Evolutionary conservation across 2,113 vertebrate genomes (phyloP).

Genomic region (Nannobrachium achirus): DNA sequence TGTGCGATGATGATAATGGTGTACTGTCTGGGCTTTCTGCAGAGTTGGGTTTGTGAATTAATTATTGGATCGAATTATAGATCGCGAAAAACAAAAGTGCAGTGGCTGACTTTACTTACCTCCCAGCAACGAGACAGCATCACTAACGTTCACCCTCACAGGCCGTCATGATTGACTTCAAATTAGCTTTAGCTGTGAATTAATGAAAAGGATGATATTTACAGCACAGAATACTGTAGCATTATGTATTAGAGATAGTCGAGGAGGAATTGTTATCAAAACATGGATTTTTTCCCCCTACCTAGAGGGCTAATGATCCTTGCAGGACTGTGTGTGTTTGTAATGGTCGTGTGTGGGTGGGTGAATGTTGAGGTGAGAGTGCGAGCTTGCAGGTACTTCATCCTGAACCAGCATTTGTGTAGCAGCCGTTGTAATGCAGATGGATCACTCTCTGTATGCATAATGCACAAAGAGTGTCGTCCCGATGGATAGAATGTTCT

Average conservation of each 20-base stretch:
- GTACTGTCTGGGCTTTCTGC: neutral
- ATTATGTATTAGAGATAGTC: no score
- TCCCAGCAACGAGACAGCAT: no score
- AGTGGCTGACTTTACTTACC: no score
- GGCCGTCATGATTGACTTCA: no score
- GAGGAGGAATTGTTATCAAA: no score
- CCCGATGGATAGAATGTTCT: conserved; percentile 49
- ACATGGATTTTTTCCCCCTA: no score
- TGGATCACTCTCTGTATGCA: conserved; percentile 47
- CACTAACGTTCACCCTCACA: no score
- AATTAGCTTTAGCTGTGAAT: no score
- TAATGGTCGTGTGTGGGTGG: neutral
- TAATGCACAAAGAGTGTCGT: conserved; percentile 52
- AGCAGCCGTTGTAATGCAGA: conserved; percentile 26
- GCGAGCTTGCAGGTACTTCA: neutral
- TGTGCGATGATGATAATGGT: neutral
- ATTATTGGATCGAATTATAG: conserved; percentile 6
- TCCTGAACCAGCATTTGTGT: conserved; percentile 20
- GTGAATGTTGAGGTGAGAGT: conserved; percentile 20
- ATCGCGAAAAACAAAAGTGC: no score
- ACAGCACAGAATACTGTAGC: no score
- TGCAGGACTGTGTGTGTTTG: conserved; percentile 5
- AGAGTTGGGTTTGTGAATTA: conserved; percentile 7
- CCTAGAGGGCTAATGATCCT: conserved; percentile 27
- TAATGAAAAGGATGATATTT: no score